Evolutionary conservation across 2,888 invertebrate genomes (phyloP).

Genomic region (Conops quadrifasciatus): DNA sequence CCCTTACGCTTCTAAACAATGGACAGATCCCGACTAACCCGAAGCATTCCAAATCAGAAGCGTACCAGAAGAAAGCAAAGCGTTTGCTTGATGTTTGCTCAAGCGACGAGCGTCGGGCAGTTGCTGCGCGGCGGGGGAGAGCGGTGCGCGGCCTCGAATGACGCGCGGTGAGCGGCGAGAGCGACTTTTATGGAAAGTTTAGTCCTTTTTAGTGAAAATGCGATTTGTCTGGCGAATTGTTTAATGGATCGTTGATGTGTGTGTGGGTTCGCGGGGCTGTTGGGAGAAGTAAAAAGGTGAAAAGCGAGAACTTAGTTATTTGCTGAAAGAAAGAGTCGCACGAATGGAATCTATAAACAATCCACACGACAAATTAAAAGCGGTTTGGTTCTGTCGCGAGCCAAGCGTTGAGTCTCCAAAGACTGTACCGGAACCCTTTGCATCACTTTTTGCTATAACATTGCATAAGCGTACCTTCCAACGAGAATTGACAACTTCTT

Average conservation of each 20-base stretch:
- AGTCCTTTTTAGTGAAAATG: slow-evolving; percentile 32
- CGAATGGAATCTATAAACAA: slow-evolving; percentile 16
- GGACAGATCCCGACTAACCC: not conserved
- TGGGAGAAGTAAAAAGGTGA: too few species aligned
- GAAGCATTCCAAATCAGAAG: slow-evolving; percentile 8
- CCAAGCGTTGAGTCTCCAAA: too few species aligned
- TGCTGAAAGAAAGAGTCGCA: not conserved
- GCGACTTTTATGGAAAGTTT: slow-evolving; percentile 33
- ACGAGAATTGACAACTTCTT: too few species aligned
- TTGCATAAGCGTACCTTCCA: too few species aligned
- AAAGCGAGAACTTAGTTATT: not conserved
- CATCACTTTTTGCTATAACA: too few species aligned
- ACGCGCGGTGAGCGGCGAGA: not conserved
- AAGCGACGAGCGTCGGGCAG: not conserved
- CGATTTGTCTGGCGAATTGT: slow-evolving; percentile 33
- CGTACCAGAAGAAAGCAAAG: not conserved
- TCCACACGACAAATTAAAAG: too few species aligned
- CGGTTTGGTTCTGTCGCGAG: too few species aligned
- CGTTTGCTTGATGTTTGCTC: slow-evolving; percentile 10
- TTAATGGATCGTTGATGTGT: slow-evolving; percentile 12
- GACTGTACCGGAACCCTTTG: too few species aligned
- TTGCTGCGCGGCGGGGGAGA: not conserved
- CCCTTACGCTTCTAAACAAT: slow-evolving; percentile 13
- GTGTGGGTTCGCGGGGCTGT: not conserved
- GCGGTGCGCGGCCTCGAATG: not conserved